Evolutionary conservation across 2,113 vertebrate species (phyloP).

Genomic region (Istiophorus platypterus): DNA sequence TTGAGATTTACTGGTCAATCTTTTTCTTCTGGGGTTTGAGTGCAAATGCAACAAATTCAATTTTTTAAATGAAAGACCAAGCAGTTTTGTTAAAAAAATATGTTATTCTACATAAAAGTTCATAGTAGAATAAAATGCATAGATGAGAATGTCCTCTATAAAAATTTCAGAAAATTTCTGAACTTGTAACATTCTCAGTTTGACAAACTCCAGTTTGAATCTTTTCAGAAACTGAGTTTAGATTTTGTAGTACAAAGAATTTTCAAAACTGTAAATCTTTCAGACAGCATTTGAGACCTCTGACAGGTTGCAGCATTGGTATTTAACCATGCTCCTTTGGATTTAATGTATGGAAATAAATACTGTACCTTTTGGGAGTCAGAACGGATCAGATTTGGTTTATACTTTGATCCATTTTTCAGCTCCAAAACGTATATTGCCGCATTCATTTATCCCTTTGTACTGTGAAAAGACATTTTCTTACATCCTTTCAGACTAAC

Average conservation of each 20-base stretch:
- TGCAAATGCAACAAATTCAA: neutral
- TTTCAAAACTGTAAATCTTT: neutral
- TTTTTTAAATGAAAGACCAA: neutral
- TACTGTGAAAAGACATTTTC: slow-evolving; percentile 27
- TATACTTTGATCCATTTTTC: slow-evolving; percentile 5
- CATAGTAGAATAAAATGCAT: neutral
- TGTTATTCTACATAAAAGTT: neutral
- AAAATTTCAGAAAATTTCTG: neutral
- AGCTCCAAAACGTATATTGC: neutral
- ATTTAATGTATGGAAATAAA: slow-evolving; percentile 19
- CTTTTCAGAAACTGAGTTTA: neutral
- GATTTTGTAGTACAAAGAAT: neutral
- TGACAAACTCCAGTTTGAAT: neutral
- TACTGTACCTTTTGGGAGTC: neutral
- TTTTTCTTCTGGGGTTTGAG: neutral
- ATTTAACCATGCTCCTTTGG: neutral
- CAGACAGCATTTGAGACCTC: neutral
- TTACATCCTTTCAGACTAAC: slow-evolving; percentile 15
- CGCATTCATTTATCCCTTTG: slow-evolving; percentile 13
- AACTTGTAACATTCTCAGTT: neutral
- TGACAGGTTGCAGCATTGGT: neutral
- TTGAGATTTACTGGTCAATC: neutral
- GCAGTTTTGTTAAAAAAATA: neutral
- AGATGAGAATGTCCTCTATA: neutral
- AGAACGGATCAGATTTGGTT: neutral